phyloP scores from a whole-genome alignment of 2,113 vertebrate genomes.

The Alexandromys fortis region DNA sequence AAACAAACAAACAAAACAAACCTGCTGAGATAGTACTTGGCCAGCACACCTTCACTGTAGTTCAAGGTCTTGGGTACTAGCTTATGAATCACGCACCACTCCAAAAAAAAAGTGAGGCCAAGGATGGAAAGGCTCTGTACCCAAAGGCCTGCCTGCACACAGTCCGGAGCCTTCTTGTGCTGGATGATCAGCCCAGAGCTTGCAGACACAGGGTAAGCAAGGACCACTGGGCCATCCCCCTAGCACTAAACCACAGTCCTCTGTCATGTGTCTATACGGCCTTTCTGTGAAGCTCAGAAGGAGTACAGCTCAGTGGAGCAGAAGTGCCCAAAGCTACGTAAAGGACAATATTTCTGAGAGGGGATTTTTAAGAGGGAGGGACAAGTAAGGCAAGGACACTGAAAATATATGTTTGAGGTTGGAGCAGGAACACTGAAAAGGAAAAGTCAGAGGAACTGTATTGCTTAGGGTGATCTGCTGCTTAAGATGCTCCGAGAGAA shows the following conservation, averaged over 20 bases:
- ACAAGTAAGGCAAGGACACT: background rate
- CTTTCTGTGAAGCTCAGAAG: background rate
- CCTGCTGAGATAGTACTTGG: background rate
- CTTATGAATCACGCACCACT: background rate
- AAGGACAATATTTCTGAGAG: background rate
- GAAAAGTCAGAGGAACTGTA: background rate
- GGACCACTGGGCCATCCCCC: background rate
- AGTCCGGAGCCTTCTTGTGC: background rate
- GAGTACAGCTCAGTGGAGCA: background rate
- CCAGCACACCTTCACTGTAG: background rate
- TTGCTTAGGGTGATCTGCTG: background rate
- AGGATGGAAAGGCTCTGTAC: background rate
- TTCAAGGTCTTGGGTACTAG: background rate
- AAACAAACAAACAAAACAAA: background rate
- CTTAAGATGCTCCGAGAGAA: background rate
- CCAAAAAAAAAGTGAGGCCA: background rate
- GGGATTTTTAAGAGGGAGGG: background rate
- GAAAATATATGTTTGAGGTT: background rate
- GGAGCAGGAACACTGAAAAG: background rate
- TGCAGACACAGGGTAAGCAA: too few relatives aligned
- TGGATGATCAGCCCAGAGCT: background rate
- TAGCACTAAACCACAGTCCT: background rate
- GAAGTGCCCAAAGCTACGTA: background rate
- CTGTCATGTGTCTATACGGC: background rate
- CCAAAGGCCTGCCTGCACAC: background rate